Evolutionary conservation across 1,140 invertebrate species (phyloP).

Genomic region (Euwallacea fornicatus): DNA sequence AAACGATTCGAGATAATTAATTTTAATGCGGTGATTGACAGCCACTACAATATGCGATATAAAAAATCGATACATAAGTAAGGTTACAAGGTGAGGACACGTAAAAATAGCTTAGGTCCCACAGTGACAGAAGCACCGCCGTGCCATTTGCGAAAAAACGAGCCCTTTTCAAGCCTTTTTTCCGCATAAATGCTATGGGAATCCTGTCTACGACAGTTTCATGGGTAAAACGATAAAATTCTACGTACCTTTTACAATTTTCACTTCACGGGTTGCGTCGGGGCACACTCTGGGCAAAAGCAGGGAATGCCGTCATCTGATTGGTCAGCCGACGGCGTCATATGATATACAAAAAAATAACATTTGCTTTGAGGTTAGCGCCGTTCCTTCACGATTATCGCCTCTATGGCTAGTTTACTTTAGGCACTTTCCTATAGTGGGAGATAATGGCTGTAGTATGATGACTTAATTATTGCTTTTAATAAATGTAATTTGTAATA

Average conservation of each 20-base stretch:
- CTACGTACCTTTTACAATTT: slow-evolving; percentile 54
- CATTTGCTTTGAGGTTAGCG: slow-evolving; percentile 49
- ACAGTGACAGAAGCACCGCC: slow-evolving; percentile 13
- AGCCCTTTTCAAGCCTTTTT: slow-evolving; percentile 39
- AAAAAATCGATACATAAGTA: slow-evolving; percentile 54
- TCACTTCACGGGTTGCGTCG: slow-evolving; percentile 53
- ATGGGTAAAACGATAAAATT: slow-evolving; percentile 55
- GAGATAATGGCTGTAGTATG: slow-evolving; percentile 24
- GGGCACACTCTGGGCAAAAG: slow-evolving; percentile 50
- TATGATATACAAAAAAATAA: slow-evolving; percentile 54
- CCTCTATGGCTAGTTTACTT: slow-evolving; percentile 25
- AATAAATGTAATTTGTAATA: slow-evolving; percentile 31
- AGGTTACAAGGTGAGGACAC: slow-evolving; percentile 49
- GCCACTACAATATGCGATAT: slow-evolving; percentile 34
- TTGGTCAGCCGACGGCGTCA: slow-evolving; percentile 51
- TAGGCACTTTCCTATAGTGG: slow-evolving; percentile 11
- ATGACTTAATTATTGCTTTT: slow-evolving; percentile 37
- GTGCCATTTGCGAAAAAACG: slow-evolving; percentile 38
- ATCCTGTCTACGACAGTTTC: slow-evolving; percentile 48
- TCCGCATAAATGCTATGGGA: slow-evolving; percentile 38
- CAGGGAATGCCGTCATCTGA: slow-evolving; percentile 49
- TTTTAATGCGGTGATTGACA: slow-evolving; percentile 40
- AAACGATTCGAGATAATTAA: slow-evolving; percentile 23
- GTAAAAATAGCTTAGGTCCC: slow-evolving; percentile 38
- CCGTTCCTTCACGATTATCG: slow-evolving; percentile 31